Evolutionary conservation across 2,113 vertebrate genomes (phyloP), one percentile per base, ranked within the genome.

Genomic region (Gopherus flavomarginatus): DNA sequence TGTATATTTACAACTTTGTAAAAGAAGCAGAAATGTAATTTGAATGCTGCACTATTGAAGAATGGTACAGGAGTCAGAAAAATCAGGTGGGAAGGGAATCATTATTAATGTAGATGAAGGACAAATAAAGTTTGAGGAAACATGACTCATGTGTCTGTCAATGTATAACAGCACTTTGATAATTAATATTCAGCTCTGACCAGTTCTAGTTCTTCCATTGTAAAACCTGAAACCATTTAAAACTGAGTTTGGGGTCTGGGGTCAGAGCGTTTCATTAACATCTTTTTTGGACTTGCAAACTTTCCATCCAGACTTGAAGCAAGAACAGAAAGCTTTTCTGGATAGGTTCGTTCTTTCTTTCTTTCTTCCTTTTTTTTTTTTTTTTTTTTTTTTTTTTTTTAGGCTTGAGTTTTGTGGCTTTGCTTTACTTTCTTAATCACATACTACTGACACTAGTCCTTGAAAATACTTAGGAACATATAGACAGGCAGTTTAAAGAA

Each of bases 41-140:
- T 87, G 35, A 35, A 94, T 90, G 91, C 78, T 87, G 96, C 95
- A 44, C 65, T 94, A 1, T 49, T 56, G 35, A 72, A 75, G 38
- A 94, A 83, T 90, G 90, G 56, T 83, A 90, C 65, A 96, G 87
- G 92, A 95, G 83, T 96, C 95, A 94, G 72, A 47, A 88, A 92
- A 92, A 96, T 92, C 78, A 65, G 44, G 86, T 65, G 35, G 17
- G 14, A 12, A 62, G 14, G 31, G 35, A 19, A 69, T 38, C 35
- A 69, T 69, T 9, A 69, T n/a, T 21, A 38, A n/a, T 69, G n/a
- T 69, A 69, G 65, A 69, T 69, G 65, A 69, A 69, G 17, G 38
- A 69, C 17, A 69, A 69, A 19, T 38, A n/a, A 69, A 38, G 17
- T 69, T 65, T 65, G 65, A 69, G 16, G 35, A 69, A 69, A 69